Conservation (phyloP, 2,113 vertebrate species). For the Actenoides hombroni region DNA sequence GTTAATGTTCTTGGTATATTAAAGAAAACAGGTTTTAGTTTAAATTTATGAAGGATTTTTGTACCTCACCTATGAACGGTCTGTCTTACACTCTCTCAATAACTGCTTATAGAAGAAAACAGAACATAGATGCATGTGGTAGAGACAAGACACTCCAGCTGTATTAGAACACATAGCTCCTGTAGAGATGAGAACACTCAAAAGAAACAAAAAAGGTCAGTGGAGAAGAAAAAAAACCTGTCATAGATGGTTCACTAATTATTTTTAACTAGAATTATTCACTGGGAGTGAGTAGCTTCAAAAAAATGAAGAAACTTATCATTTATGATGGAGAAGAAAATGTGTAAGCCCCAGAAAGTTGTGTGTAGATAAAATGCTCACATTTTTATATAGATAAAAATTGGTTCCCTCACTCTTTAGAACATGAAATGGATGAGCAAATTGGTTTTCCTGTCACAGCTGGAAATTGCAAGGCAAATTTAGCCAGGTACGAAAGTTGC, state of each 20-base stretch:
- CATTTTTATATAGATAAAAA: neutral
- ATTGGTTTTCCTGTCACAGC: neutral
- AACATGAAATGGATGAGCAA: neutral
- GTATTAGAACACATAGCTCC: neutral
- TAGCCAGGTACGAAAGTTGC: accelerated
- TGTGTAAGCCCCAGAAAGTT: neutral
- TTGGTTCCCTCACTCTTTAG: neutral
- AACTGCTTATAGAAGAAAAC: neutral
- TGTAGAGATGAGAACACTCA: neutral
- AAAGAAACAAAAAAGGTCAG: neutral
- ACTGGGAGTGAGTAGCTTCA: neutral
- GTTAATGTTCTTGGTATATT: neutral
- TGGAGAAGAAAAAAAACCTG: neutral
- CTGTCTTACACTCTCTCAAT: neutral
- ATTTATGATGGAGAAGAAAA: neutral
- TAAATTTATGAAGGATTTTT: neutral
- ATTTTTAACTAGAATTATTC: neutral
- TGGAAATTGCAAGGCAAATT: neutral
- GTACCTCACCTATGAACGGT: neutral
- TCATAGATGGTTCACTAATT: neutral
- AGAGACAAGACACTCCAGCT: neutral
- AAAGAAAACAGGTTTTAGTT: neutral
- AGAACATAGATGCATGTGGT: neutral
- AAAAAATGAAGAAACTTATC: accelerated
- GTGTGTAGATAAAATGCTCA: neutral